Percentiles rank a stretch among this genome's conserved stretches.
phyloP scores from a whole-genome alignment of 1,140 invertebrate species.

The Ctenoplectra terminalis region DNA sequence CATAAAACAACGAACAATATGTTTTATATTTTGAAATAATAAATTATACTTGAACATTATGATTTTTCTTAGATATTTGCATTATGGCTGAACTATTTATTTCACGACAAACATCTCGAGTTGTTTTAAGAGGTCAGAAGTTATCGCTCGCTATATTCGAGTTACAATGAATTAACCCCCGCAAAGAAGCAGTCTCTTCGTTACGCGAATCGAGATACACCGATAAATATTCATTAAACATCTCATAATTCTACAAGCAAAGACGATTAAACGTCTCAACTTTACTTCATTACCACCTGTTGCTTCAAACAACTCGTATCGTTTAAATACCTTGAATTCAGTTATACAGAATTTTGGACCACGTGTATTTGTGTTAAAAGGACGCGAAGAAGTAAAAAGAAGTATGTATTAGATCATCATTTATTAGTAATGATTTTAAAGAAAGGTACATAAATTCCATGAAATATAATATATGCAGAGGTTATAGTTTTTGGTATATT shows the following conservation, averaged over 20 bases:
- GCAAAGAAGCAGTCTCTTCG: slow-evolving; percentile 29
- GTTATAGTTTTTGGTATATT: neutral
- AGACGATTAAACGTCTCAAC: neutral
- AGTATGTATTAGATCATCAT: neutral
- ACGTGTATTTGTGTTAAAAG: neutral
- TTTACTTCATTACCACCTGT: slow-evolving; percentile 19
- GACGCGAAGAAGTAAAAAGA: neutral
- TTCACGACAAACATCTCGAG: neutral
- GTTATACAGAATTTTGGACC: neutral
- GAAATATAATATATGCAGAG: neutral
- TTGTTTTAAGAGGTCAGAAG: slow-evolving; percentile 32
- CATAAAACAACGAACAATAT: neutral
- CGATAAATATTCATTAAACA: slow-evolving; percentile 9
- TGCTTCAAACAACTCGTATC: neutral
- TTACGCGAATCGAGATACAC: neutral
- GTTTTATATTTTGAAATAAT: neutral
- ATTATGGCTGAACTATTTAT: neutral
- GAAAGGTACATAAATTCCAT: neutral
- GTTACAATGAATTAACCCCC: slow-evolving; percentile 50
- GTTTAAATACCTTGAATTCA: neutral
- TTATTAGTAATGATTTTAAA: neutral
- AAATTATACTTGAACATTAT: neutral
- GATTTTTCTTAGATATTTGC: neutral
- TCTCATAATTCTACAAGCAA: neutral
- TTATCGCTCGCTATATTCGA: slow-evolving; percentile 37